These are phyloP conservation scores for Rhodinocichla rosea DNA, from an alignment of 2,113 vertebrate genomes.

Conservation along the genomic window DNA sequence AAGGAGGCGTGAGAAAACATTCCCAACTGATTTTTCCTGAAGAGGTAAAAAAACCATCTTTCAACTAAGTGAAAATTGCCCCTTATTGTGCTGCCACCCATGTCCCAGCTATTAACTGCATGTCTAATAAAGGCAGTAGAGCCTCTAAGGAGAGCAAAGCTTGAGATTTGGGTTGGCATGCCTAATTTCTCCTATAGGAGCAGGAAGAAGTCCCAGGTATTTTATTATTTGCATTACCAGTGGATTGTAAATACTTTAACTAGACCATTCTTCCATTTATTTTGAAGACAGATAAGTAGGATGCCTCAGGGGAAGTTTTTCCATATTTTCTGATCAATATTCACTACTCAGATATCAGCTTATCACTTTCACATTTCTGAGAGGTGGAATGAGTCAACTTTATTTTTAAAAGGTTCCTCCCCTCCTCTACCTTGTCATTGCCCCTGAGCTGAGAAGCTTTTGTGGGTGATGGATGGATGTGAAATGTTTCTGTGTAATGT, in stretches of 20 bases:
- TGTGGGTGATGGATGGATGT: conserved; percentile 49
- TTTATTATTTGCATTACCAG: conserved; percentile 30
- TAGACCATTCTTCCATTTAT: conserved; percentile 38
- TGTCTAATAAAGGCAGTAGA: background rate
- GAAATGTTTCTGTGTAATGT: conserved; percentile 9
- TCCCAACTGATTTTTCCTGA: background rate
- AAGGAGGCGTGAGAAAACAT: background rate
- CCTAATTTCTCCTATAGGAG: background rate
- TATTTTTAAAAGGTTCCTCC: conserved; percentile 11
- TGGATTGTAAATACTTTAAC: conserved; percentile 22
- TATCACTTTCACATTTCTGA: conserved; percentile 52
- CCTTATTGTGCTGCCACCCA: background rate
- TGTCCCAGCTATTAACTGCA: background rate
- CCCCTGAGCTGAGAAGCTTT: background rate
- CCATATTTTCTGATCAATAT: conserved; percentile 64
- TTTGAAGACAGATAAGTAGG: conserved; percentile 31
- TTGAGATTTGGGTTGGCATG: background rate
- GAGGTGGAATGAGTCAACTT: conserved; percentile 47
- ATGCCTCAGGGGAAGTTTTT: conserved; percentile 52
- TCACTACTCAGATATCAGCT: conserved; percentile 44
- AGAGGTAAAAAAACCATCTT: background rate
- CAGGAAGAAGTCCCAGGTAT: background rate
- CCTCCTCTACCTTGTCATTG: background rate
- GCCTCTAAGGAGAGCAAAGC: background rate
- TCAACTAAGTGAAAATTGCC: background rate